Percentiles rank a stretch among this genome's conserved stretches.
Conservation (phyloP, 1,140 invertebrate species). For the Penaeus japonicus region DNA sequence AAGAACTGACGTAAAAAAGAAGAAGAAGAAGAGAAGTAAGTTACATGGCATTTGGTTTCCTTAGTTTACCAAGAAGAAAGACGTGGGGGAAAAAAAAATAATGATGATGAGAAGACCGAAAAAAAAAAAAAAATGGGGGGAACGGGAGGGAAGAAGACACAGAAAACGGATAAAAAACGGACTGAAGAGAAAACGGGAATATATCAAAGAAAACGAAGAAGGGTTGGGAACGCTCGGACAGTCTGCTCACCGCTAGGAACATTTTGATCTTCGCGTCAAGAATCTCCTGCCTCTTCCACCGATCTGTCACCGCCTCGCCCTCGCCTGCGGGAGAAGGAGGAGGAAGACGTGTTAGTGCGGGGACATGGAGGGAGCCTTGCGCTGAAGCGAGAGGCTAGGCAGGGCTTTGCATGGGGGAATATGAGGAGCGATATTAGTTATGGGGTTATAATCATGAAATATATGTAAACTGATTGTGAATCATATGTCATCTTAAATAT, state of each 20-base stretch:
- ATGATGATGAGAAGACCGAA: background rate
- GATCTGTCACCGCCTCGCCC: constrained; percentile 30
- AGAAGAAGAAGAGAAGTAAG: background rate
- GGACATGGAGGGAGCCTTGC: background rate
- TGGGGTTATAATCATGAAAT: background rate
- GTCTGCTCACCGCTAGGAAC: constrained; percentile 31
- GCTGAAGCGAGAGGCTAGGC: background rate
- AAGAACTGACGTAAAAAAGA: background rate
- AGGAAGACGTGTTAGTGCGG: background rate
- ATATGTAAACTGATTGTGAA: background rate
- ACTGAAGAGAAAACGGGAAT: background rate
- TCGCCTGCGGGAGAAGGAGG: constrained; percentile 28
- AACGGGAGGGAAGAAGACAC: background rate
- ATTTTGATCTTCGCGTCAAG: constrained; percentile 29
- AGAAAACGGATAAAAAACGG: background rate
- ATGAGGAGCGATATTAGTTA: no score
- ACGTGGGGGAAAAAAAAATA: background rate
- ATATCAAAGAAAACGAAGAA: background rate
- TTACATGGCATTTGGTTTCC: background rate
- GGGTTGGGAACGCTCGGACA: background rate
- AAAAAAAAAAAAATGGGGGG: background rate
- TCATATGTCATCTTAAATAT: no score
- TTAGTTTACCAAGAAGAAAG: background rate
- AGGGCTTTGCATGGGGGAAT: background rate
- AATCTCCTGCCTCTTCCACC: constrained; percentile 29